Evolutionary conservation across 2,113 vertebrate genomes (phyloP), one percentile per base, ranked within the genome.

Genomic region (Antennarius striatus): DNA sequence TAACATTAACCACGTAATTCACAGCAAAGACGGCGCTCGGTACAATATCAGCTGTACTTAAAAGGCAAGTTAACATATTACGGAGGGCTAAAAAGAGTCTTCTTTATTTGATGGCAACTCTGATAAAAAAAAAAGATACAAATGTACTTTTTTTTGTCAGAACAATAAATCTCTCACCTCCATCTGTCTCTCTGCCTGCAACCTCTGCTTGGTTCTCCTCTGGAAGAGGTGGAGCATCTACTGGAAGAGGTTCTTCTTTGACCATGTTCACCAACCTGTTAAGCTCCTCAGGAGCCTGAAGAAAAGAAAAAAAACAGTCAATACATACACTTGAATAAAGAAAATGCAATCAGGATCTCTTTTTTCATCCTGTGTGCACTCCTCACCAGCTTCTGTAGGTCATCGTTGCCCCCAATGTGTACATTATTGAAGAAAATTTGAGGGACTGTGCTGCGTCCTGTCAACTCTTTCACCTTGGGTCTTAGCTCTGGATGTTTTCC

Each of bases 361-460:
- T 40, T 8, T 32, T 28, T 47, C 3, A 11, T 40, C 10, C 4
- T 2, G 13, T 29, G 46, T 63, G 4, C 17, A 8, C 6, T 53
- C 22, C 32, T 87, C 68, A 93, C 93, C 89, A 93, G 10, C 70
- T 90, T 92, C 73, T 91, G 84, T 17, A 93, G 81, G 55, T 91
- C 88, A 2, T 93, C 88, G 0, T 89, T 91, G 47, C 91, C 91
- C 14, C 92, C 92, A 0, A 94, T 60, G 16, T 93, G 88, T 40
- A 91, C 6, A 45, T 50, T 86, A 80, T 94, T 94, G 39, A 94
- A 93, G 81, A 92, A 94, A 71, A 94, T 93, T 78, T 94, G 93
- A 14, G 93, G 92, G 36, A 93, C 89, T 0, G 91, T 79, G 79
- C 66, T 85, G 55, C 81, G 79, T 22, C 92, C 93, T 0, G 92